These are phyloP conservation scores for Apolygus lucorum DNA, from an alignment of 1,140 invertebrate species.

Conservation along the genomic window DNA sequence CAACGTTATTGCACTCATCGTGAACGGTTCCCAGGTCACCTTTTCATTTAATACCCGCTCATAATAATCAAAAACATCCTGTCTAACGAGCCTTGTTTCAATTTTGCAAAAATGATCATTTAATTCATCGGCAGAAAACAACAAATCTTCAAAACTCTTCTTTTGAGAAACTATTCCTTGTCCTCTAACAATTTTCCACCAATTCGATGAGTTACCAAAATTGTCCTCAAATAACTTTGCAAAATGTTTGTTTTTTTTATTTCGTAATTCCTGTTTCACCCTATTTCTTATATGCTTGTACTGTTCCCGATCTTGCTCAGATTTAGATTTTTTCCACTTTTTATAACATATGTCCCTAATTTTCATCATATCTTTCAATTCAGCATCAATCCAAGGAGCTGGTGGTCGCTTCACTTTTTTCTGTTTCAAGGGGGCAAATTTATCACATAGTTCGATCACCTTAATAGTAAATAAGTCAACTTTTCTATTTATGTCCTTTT, in stretches of 20 bases:
- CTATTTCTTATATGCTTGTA: not conserved
- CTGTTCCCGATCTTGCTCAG: not conserved
- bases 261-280: not conserved
- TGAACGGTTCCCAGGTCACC: too few relatives aligned
- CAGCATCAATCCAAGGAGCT: not conserved
- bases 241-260: not conserved
- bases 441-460: conserved; percentile 1
- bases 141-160: not conserved
- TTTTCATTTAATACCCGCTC: too few relatives aligned
- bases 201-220: not conserved
- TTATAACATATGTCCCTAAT: not conserved
- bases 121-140: not conserved
- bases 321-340: not conserved
- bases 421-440: not conserved
- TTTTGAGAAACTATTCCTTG: not conserved
- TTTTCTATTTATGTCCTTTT: not conserved
- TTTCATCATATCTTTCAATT: not conserved
- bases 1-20: too few relatives aligned
- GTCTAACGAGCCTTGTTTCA: not conserved
- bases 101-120: not conserved
- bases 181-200: not conserved
- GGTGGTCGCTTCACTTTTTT: conserved; percentile 6
- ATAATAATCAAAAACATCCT: not conserved
- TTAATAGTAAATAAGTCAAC: not conserved
- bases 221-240: not conserved